Evolutionary conservation across 2,888 invertebrate species (phyloP).

Genomic region (Lissocephala sabroskyi): DNA sequence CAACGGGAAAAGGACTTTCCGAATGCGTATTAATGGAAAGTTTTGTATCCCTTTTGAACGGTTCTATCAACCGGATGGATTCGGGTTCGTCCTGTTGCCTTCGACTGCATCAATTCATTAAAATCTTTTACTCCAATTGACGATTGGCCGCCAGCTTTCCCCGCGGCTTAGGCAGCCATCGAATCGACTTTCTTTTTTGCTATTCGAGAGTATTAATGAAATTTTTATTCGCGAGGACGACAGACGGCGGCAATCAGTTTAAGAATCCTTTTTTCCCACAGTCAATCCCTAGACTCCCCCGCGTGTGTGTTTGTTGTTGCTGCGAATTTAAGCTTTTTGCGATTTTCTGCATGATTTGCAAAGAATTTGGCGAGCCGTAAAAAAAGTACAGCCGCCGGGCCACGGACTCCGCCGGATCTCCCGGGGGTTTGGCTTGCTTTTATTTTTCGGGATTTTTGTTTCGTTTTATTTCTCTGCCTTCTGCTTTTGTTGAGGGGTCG

Average conservation of each 20-base stretch:
- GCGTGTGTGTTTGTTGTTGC: neutral
- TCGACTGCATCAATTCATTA: too few species aligned
- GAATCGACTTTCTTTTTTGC: conserved; percentile 46
- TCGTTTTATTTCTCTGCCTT: too few species aligned
- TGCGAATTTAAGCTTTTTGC: conserved; percentile 32
- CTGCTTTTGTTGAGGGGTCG: neutral
- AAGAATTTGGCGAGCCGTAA: conserved; percentile 18
- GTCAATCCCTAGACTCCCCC: neutral
- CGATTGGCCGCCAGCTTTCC: too few species aligned
- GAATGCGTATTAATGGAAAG: too few species aligned
- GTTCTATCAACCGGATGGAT: too few species aligned
- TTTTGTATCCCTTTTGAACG: too few species aligned
- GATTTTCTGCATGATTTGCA: conserved; percentile 56
- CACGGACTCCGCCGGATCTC: neutral
- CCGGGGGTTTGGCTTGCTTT: neutral
- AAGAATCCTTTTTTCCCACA: too few species aligned
- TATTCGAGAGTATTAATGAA: conserved; percentile 43
- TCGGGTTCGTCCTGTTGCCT: too few species aligned
- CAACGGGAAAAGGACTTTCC: too few species aligned
- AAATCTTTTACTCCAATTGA: too few species aligned
- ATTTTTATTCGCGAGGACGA: conserved; percentile 12
- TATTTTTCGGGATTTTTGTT: neutral
- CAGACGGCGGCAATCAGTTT: too few species aligned
- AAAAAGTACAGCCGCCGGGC: neutral
- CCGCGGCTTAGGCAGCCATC: too few species aligned